Base-by-base conservation (phyloP, 2,888 invertebrate genomes). In the Thecocarcelia acutangulata region DNA sequence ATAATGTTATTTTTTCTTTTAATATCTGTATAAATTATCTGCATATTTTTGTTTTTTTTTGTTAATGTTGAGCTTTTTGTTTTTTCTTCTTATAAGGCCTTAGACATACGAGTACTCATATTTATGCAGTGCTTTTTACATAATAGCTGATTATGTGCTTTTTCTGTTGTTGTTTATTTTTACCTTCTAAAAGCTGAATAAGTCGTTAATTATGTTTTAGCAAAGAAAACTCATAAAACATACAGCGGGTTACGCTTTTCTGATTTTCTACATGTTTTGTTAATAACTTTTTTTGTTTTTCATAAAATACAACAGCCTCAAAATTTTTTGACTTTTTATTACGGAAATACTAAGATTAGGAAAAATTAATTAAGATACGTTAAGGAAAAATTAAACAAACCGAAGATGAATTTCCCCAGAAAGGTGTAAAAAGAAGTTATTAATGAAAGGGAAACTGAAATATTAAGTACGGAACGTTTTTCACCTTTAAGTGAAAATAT, bases 1-100 rank as follows among this genome's bases (percentile, higher is more conserved):
- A n/a, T n/a, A n/a, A n/a, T n/a, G 17, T 61, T 72, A 59, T 33
- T 76, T 40, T 46, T 8, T 15, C 1, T 40, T 69, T 46, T 42
- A 46, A 69, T 69, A 74, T 63, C 50, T 69, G 68, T 74, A 74
- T 74, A 80, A 80, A 74, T 74, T 80, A 74, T 74, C n/a, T 64
- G 9, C 33, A 28, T 28, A 28, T 33, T 33, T 33, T 33, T 17
- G 63, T 33, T 46, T 44, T 8, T 46, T 44, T 58, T 17, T 52
- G 21, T 17, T 40, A 24, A 21, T 11, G 8, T 37, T 37, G 4
- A 42, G 40, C 17, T 66, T 52, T 42, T 58, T 37, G 2, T 13
- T 56, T 21, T 33, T 50, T 37, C 6, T 5, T 46, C 44, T 19
- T 46, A 61, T 46, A 52, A 37, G 46, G 46, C 37, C 50, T 40